Base-by-base conservation (phyloP, 2,888 invertebrate genomes). In the Nudaria mundana region DNA sequence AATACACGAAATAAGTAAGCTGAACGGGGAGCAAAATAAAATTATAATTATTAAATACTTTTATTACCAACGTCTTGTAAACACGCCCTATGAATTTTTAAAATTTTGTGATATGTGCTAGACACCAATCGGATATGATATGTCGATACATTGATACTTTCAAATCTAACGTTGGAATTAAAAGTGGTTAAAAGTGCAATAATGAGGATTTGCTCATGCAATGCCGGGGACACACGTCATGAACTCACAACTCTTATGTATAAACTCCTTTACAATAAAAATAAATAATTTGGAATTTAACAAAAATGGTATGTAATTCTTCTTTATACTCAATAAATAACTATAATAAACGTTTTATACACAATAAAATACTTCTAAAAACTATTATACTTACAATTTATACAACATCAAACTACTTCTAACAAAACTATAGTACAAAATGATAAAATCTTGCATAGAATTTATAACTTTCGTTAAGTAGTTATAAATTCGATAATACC, bases 1-100 rank as follows among this genome's bases (percentile, higher is more conserved):
- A 71, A 79, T 71, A 81, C 72, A 75, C 59, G 68, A 69, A 71
- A 72, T 81, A 64, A 79, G 77, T 71, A 82, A 82, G 81, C 81
- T 71, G 66, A 46, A 53, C 41, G 50, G 30, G 54, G 65, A 48
- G 58, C 44, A 48, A 62, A 61, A 44, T 46, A 54, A 62, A 57
- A 39, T 16, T 37, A 31, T 38, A 43, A 36, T 30, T 41, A 8
- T 7, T 7, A 20, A 35, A 38, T 45, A 39, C 36, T 44, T 46
- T 40, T 46, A 45, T 24, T 40, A 30, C 37, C 38, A 45, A 45
- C 42, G 24, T 14, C 26, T 24, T 11, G 11, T 34, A 12, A 33
- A 22, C 20, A 13, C 3, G 22, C 22, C 20, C 5, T 13, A 22
- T 2, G 6, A 30, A 6, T 5, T 5, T 22, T 30, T n/a, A n/a